Conservation (phyloP, 2,888 invertebrate genomes). For the Monopis laevigella region DNA sequence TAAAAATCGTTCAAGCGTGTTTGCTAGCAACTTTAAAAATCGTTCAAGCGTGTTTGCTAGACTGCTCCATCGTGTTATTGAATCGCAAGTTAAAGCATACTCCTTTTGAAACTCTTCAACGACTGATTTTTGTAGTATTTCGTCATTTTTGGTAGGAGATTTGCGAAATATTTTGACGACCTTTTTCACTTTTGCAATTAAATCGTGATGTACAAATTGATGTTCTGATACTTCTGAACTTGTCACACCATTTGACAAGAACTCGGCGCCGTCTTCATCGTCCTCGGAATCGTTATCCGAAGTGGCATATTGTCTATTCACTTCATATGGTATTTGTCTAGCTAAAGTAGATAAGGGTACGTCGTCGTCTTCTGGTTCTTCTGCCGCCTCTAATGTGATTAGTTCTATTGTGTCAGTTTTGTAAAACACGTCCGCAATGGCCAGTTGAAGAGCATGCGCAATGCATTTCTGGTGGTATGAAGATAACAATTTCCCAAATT, state of each 20-base stretch:
- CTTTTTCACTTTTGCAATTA: neutral
- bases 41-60: no score
- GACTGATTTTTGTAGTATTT: neutral
- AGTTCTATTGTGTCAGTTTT: neutral
- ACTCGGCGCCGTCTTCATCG: slow-evolving; percentile 1
- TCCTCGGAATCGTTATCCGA: neutral
- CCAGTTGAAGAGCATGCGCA: slow-evolving; percentile 7
- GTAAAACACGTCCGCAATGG: slow-evolving; percentile 2
- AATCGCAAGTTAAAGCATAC: no score
- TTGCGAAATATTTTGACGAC: slow-evolving; percentile 1
- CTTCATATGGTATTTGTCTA: no score
- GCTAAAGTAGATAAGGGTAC: no score
- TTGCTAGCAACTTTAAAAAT: no score
- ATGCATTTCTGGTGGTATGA: slow-evolving; percentile 3
- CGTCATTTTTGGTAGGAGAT: slow-evolving; percentile 3
- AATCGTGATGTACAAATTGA: neutral
- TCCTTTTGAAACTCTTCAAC: no score
- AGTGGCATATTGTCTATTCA: neutral
- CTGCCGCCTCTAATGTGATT: no score
- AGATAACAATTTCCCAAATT: slow-evolving; percentile 1
- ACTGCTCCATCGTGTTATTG: no score
- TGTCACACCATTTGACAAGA: neutral
- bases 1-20: no score
- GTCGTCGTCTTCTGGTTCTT: no score
- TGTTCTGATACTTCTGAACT: neutral